phyloP scores from a whole-genome alignment of 2,113 vertebrate genomes.

The Pampusana beccarii region DNA sequence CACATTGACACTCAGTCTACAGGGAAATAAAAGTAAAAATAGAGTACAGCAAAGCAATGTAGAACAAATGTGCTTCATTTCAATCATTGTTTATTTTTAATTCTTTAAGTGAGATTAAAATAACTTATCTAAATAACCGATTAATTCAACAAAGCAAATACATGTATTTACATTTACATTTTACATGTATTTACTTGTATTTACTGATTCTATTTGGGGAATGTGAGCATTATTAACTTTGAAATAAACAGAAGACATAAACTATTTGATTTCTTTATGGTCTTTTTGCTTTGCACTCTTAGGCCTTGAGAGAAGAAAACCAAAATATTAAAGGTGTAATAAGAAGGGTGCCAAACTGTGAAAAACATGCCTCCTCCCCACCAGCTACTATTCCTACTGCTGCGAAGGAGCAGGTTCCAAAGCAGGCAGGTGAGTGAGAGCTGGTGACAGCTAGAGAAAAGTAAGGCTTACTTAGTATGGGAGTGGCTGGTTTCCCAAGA shows the following conservation, averaged over 20 bases:
- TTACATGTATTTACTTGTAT: background rate
- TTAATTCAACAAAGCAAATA: background rate
- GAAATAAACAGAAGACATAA: background rate
- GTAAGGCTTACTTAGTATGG: background rate
- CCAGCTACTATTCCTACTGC: background rate
- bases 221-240: background rate
- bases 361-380: background rate
- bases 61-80: background rate
- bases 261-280: background rate
- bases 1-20: background rate
- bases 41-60: background rate
- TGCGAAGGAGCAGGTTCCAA: background rate
- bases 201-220: background rate
- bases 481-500: background rate
- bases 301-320: background rate
- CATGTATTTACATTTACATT: background rate
- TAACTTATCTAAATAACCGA: background rate
- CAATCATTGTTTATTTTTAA: background rate
- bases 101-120: background rate
- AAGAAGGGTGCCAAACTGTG: background rate
- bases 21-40: background rate
- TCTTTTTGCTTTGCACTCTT: slow-evolving; percentile 15
- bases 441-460: background rate
- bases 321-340: background rate
- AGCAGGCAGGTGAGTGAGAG: background rate